Evolutionary conservation across 2,113 vertebrate species (phyloP).

Genomic region (Noctilio leporinus): DNA sequence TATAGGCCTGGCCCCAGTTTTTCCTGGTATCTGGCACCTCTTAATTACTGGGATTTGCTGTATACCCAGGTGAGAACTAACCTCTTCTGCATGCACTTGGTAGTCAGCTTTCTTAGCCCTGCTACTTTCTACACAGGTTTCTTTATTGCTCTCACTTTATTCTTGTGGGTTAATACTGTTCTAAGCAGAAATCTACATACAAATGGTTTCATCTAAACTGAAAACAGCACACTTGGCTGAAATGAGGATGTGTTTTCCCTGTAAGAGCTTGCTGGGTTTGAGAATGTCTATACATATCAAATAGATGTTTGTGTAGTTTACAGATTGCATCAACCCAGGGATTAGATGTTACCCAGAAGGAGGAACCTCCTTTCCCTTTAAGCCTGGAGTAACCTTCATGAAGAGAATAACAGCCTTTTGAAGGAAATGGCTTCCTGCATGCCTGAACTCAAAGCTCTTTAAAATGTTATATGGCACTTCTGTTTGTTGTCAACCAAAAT

Average conservation of each 20-base stretch:
- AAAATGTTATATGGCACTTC: not conserved
- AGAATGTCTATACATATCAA: not conserved
- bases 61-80: rapidly evolving
- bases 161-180: not conserved
- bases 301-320: not conserved
- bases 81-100: not conserved
- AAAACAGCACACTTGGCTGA: not conserved
- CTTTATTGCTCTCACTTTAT: not conserved
- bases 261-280: not conserved
- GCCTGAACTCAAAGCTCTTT: not conserved
- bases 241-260: not conserved
- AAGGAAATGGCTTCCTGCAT: not conserved
- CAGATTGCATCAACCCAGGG: not conserved
- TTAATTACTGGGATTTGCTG: not conserved
- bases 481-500: not conserved
- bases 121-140: not conserved
- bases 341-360: not conserved
- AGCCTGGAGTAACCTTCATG: no score
- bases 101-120: not conserved
- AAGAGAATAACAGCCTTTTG: not conserved
- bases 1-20: not conserved
- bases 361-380: not conserved
- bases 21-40: not conserved
- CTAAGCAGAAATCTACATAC: not conserved
- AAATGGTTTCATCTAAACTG: not conserved